phyloP scores from a whole-genome alignment of 2,113 vertebrate genomes.

The Manacus vitellinus region DNA sequence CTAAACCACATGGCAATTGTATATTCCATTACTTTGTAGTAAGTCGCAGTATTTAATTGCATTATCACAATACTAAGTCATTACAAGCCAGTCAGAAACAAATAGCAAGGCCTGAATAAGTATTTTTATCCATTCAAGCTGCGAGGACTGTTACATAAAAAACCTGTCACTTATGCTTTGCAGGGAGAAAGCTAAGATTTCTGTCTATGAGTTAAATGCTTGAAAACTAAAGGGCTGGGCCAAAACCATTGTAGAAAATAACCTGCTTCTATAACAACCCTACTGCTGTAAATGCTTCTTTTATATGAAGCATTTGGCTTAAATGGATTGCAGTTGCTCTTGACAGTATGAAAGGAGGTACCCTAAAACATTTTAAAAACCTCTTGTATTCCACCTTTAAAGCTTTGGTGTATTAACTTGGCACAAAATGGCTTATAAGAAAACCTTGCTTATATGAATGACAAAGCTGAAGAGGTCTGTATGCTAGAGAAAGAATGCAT shows the following conservation, averaged over 20 bases:
- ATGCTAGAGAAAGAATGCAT: neutral
- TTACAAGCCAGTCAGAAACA: slow-evolving; percentile 8
- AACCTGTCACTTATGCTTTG: neutral
- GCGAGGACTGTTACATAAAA: neutral
- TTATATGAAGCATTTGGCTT: slow-evolving; percentile 36
- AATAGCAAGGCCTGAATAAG: neutral
- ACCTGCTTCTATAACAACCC: slow-evolving; percentile 21
- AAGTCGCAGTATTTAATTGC: slow-evolving; percentile 38
- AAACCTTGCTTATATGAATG: slow-evolving; percentile 6
- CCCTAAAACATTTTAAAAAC: slow-evolving; percentile 23
- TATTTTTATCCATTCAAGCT: neutral
- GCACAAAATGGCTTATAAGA: slow-evolving; percentile 41
- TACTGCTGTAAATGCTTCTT: slow-evolving; percentile 39
- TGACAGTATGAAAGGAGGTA: slow-evolving; percentile 6
- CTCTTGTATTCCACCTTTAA: slow-evolving; percentile 36
- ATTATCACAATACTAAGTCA: slow-evolving; percentile 26
- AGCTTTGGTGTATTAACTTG: slow-evolving; percentile 39
- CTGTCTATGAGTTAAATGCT: slow-evolving; percentile 11
- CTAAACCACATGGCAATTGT: neutral
- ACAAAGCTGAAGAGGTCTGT: slow-evolving; percentile 7
- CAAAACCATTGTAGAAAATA: slow-evolving; percentile 33
- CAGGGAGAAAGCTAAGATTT: slow-evolving; percentile 7
- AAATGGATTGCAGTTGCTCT: slow-evolving; percentile 37
- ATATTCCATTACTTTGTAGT: neutral
- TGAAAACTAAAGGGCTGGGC: slow-evolving; percentile 9